phyloP scores from a whole-genome alignment of 2,888 invertebrate species.

The Zaprionus bogoriensis region DNA sequence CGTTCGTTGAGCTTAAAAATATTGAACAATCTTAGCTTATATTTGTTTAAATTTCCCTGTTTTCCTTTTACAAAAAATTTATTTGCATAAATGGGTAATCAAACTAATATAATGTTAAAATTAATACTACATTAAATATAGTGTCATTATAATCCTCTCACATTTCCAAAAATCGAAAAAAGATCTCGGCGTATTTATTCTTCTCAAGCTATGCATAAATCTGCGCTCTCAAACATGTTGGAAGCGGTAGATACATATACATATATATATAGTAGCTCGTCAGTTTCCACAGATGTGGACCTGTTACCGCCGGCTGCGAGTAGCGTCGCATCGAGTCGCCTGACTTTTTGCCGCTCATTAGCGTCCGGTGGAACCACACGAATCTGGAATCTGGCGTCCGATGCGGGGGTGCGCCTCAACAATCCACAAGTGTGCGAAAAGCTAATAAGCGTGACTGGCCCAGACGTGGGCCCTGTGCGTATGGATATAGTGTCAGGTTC shows the following conservation, averaged over 20 bases:
- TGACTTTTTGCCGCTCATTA: slow-evolving; percentile 24
- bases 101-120: too few species aligned
- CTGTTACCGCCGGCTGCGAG: slow-evolving; percentile 6
- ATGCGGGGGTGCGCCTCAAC: slow-evolving; percentile 11
- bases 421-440: slow-evolving; percentile 57
- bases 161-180: not conserved
- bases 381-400: not conserved
- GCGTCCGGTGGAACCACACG: slow-evolving; percentile 12
- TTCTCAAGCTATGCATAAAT: not conserved
- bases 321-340: not conserved
- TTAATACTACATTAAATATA: too few species aligned
- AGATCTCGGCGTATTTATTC: not conserved
- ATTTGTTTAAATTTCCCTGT: too few species aligned
- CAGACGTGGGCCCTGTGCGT: slow-evolving; percentile 12
- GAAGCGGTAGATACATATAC: not conserved
- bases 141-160: not conserved
- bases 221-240: not conserved
- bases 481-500: slow-evolving; percentile 12
- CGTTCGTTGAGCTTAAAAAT: too few species aligned
- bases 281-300: not conserved
- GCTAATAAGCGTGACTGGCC: slow-evolving; percentile 43
- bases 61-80: too few species aligned
- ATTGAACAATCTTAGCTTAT: too few species aligned
- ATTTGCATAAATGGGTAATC: too few species aligned
- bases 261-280: not conserved